Conservation (phyloP, 2,797 vertebrate genomes). For the Scarus forsteni region DNA sequence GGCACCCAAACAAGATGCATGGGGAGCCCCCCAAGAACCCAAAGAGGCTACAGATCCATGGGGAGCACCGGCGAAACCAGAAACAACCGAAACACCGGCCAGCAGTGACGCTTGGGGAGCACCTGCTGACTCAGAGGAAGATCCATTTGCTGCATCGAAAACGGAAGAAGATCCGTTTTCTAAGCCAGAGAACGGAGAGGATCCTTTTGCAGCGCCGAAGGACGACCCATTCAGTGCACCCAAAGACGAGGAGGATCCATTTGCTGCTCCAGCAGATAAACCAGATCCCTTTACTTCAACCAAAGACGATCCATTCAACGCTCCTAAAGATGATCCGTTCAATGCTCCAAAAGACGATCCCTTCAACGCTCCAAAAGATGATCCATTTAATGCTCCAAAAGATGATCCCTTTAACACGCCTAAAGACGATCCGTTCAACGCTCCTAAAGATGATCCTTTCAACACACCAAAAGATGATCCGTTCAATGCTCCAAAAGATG, state of each 20-base stretch:
- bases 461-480: constrained; percentile 33
- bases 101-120: constrained; percentile 69
- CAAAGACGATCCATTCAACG: constrained; percentile 49
- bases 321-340: constrained; percentile 47
- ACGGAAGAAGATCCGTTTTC: constrained; percentile 32
- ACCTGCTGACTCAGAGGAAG: constrained; percentile 37
- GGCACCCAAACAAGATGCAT: constrained; percentile 45
- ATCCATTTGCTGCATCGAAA: constrained; percentile 34
- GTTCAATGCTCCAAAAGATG: constrained; percentile 40
- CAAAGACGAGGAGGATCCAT: constrained; percentile 51
- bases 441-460: constrained; percentile 33
- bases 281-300: constrained; percentile 59
- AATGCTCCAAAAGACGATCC: constrained; percentile 23
- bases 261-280: constrained; percentile 43
- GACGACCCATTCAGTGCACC: constrained; percentile 50
- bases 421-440: constrained; percentile 30
- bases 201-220: constrained; percentile 39
- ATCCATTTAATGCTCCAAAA: constrained; percentile 19
- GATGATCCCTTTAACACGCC: constrained; percentile 39
- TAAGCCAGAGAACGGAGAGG: constrained; percentile 3
- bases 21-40: constrained; percentile 59
- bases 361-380: constrained; percentile 28
- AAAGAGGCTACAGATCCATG: constrained; percentile 79
- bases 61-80: constrained; percentile 69
- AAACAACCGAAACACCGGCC: constrained; percentile 33